Percentiles rank a stretch among this genome's conserved stretches.
phyloP scores from a whole-genome alignment of 1,140 invertebrate species.

The Amphibalanus amphitrite region DNA sequence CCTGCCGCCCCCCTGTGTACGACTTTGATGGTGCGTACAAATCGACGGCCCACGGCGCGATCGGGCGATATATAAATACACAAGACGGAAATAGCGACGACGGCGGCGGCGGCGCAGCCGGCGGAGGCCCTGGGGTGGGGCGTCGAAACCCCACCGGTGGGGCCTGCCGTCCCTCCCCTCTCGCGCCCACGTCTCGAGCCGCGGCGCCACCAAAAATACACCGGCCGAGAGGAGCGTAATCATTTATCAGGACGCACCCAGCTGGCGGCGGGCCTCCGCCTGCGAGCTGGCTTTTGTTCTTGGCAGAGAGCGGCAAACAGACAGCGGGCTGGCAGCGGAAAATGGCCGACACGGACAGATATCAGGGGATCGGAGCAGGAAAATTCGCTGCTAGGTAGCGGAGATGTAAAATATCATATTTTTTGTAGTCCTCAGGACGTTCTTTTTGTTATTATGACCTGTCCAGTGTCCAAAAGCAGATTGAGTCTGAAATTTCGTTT shows the following conservation, averaged over 20 bases:
- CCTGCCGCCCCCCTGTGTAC: background rate
- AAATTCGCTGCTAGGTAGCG: too few relatives aligned
- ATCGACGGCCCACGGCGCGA: background rate
- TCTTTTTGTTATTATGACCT: too few relatives aligned
- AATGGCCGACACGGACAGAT: too few relatives aligned
- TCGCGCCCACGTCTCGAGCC: too few relatives aligned
- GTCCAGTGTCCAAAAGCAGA: too few relatives aligned
- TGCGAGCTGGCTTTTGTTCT: background rate
- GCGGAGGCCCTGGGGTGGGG: background rate
- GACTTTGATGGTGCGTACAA: background rate
- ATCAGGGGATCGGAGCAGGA: too few relatives aligned
- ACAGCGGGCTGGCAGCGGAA: background rate
- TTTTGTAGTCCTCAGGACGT: too few relatives aligned
- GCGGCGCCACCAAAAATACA: background rate
- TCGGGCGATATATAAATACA: background rate
- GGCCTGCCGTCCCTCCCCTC: too few relatives aligned
- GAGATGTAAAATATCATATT: too few relatives aligned
- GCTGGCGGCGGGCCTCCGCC: background rate
- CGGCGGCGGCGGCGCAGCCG: too few relatives aligned
- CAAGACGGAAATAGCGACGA: background rate
- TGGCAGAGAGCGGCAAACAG: background rate
- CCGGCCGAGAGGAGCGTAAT: background rate
- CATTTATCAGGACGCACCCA: background rate
- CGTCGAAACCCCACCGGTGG: background rate
- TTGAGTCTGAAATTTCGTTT: too few relatives aligned